A percentile compares a stretch with the other conserved stretches of the same genome.
phyloP scores from a whole-genome alignment of 2,113 vertebrate genomes.

The Salvelinus sp. region DNA sequence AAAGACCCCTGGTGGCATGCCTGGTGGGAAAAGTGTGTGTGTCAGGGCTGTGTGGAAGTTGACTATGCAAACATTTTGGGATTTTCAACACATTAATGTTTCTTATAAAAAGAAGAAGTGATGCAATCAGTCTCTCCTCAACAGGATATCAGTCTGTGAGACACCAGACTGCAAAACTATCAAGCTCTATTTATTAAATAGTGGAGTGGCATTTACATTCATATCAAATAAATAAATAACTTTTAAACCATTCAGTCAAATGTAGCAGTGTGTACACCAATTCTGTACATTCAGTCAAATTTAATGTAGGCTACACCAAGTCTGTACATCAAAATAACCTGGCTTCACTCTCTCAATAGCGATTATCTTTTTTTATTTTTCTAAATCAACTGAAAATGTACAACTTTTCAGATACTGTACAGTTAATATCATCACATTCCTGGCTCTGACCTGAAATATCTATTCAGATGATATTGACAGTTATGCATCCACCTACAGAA shows the following conservation, averaged over 20 bases:
- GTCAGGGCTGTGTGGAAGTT: too few species aligned
- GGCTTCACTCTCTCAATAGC: not conserved
- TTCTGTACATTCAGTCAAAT: not conserved
- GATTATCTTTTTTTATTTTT: not conserved
- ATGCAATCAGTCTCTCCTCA: too few species aligned
- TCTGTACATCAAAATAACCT: not conserved
- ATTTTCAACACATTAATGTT: too few species aligned
- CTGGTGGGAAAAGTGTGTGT: too few species aligned
- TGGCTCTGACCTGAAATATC: not conserved
- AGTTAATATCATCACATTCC: conserved; percentile 4
- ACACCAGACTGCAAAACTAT: not conserved
- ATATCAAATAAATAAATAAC: not conserved
- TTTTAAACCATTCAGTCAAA: conserved; percentile 12
- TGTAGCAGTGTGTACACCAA: not conserved
- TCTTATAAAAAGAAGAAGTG: too few species aligned
- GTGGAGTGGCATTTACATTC: not conserved
- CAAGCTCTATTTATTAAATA: not conserved
- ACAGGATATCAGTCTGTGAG: too few species aligned
- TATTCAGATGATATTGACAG: conserved; percentile 2
- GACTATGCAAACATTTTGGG: too few species aligned
- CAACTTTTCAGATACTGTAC: not conserved
- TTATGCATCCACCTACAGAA: not conserved
- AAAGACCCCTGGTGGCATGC: too few species aligned
- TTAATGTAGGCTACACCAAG: not conserved
- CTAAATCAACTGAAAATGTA: not conserved